phyloP scores from a whole-genome alignment of 1,140 invertebrate genomes.

The Aethina tumida region DNA sequence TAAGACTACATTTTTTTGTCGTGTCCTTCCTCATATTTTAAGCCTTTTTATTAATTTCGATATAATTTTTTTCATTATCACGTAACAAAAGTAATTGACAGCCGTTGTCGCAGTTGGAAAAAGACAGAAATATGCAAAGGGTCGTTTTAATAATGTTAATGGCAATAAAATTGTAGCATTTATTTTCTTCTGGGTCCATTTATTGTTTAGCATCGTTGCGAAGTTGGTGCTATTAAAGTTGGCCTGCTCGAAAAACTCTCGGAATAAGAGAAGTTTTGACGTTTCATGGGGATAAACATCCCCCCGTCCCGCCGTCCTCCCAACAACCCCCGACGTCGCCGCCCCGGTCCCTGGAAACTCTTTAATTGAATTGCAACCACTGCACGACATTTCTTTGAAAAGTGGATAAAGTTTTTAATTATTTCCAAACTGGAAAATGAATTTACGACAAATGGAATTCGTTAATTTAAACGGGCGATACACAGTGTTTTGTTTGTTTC shows the following conservation, averaged over 20 bases:
- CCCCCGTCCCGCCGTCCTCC: too few species aligned
- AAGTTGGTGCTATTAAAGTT: slow-evolving; percentile 20
- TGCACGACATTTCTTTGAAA: slow-evolving; percentile 31
- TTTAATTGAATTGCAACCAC: slow-evolving; percentile 34
- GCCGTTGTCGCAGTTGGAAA: too few species aligned
- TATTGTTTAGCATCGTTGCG: slow-evolving; percentile 12
- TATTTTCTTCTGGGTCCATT: slow-evolving; percentile 8
- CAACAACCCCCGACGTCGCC: slow-evolving; percentile 5
- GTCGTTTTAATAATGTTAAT: too few species aligned
- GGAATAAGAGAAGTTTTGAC: slow-evolving; percentile 26
- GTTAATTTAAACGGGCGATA: slow-evolving; percentile 28
- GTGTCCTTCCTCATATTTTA: too few species aligned
- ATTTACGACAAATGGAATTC: slow-evolving; percentile 29
- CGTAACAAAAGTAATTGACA: too few species aligned
- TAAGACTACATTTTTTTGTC: too few species aligned
- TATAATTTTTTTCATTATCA: too few species aligned
- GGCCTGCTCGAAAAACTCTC: slow-evolving; percentile 15
- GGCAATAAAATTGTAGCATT: too few species aligned
- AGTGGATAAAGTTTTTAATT: slow-evolving; percentile 34
- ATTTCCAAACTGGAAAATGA: slow-evolving; percentile 32
- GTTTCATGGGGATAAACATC: slow-evolving; percentile 15
- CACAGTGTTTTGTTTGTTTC: slow-evolving; percentile 20
- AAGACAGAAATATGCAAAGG: too few species aligned
- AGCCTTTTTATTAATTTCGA: too few species aligned
- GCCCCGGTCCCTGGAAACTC: slow-evolving; percentile 19